phyloP scores from a whole-genome alignment of 2,888 invertebrate genomes.

The Eilema sororculum region DNA sequence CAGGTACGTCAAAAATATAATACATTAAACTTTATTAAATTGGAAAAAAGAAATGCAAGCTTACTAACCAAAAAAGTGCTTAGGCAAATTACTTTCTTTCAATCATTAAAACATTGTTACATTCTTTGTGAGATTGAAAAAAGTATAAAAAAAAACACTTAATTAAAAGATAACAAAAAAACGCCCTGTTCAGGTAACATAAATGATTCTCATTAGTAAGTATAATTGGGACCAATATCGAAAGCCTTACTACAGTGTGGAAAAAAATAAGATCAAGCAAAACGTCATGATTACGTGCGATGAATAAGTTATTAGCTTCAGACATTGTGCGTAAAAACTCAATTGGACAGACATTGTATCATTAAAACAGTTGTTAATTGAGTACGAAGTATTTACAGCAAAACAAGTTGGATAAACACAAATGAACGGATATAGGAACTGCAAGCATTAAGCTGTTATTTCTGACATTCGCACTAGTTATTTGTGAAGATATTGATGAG shows the following conservation, averaged over 20 bases:
- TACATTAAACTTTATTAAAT: too few species aligned
- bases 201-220: background rate
- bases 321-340: background rate
- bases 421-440: background rate
- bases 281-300: background rate
- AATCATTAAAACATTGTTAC: background rate
- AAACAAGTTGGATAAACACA: background rate
- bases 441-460: too few species aligned
- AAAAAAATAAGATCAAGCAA: background rate
- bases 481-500: too few species aligned
- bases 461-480: too few species aligned
- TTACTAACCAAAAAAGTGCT: too few species aligned
- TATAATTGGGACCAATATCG: background rate
- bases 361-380: background rate
- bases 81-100: too few species aligned
- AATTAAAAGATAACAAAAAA: too few species aligned
- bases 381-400: background rate
- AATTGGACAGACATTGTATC: background rate
- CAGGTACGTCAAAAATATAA: too few species aligned
- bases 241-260: background rate
- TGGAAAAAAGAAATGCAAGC: too few species aligned
- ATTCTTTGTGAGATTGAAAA: too few species aligned
- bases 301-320: constrained; percentile 1
- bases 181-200: background rate
- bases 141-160: too few species aligned